These are phyloP conservation scores for Pyralis farinalis DNA, from an alignment of 2,888 invertebrate genomes.

Conservation along the genomic window DNA sequence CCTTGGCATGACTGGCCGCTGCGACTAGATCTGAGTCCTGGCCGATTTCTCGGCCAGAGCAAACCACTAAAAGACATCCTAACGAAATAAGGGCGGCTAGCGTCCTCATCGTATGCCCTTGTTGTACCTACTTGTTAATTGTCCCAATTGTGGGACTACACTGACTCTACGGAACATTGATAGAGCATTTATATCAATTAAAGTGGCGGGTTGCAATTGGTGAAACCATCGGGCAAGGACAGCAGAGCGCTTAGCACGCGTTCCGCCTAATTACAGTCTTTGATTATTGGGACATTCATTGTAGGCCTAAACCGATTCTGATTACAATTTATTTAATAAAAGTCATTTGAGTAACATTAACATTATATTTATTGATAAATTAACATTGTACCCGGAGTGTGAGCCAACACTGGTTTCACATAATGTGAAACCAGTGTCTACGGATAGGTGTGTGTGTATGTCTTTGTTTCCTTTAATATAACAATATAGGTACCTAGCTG, in stretches of 20 bases:
- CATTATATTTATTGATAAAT: too few relatives aligned
- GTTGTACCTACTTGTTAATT: slow-evolving; percentile 41
- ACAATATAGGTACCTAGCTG: too few relatives aligned
- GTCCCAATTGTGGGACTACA: slow-evolving; percentile 58
- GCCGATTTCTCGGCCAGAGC: slow-evolving; percentile 59
- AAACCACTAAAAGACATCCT: slow-evolving; percentile 54
- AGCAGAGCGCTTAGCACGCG: slow-evolving; percentile 42
- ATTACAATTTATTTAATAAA: too few relatives aligned
- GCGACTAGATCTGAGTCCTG: slow-evolving; percentile 66
- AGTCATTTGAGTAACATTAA: too few relatives aligned
- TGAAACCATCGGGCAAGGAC: slow-evolving; percentile 78
- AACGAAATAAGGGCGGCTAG: slow-evolving; percentile 62
- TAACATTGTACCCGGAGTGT: too few relatives aligned
- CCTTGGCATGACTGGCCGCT: slow-evolving; percentile 71
- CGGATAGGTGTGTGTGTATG: too few relatives aligned
- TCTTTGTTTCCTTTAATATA: too few relatives aligned
- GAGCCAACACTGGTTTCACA: too few relatives aligned
- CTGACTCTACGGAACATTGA: slow-evolving; percentile 53
- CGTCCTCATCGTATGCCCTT: slow-evolving; percentile 60
- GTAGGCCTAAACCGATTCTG: slow-evolving; percentile 29
- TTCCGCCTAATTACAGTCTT: slow-evolving; percentile 57
- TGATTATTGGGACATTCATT: slow-evolving; percentile 49
- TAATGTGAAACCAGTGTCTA: too few relatives aligned
- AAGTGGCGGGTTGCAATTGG: slow-evolving; percentile 62
- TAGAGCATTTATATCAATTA: slow-evolving; percentile 72